Evolutionary conservation across 2,113 vertebrate species (phyloP), one percentile per base, ranked within the genome.

Genomic region (Megaceryle torquata): DNA sequence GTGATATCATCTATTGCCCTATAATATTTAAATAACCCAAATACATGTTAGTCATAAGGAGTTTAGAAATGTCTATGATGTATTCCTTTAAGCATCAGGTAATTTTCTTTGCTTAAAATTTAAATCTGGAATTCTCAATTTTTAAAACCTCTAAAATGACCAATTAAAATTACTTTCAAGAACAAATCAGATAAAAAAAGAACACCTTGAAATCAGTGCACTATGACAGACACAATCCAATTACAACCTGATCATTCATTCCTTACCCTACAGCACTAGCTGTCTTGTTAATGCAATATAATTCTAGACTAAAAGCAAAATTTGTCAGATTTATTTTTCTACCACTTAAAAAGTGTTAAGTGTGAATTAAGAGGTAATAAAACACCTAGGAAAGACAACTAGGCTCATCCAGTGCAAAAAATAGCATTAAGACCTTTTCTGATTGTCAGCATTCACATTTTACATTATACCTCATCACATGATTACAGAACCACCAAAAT

Each of bases 141-240:
- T 85, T 78, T 61, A 82, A 69, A 33, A 64, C 20, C 9, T 21
- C 3, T 76, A 44, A 67, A 61, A 77, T 3, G 4, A 24, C 2
- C 3, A 9, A 7, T 53, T 43, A 53, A 70, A 91, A 81, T 53
- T n/a, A 22, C 5, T 67, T 5, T 0, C 12, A 68, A 75, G 41
- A 80, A 35, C 2, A 78, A 83, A 70, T 37, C 21, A 46, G 29
- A 60, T 44, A 6, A 5, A 53, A 93, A 80, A 65, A 51, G 0
- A 9, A 33, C 28, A 82, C 13, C 24, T 79, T 76, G 35, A 75
- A 93, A 72, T 57, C 51, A 53, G 4, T 43, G 12, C 25, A 9
- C 28, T 71, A 33, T 2, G 11, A 56, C 5, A 0, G 0, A 61
- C 15, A 71, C 18, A 82, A 60, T 56, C 15, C 9, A 64, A 26